phyloP scores from a whole-genome alignment of 2,888 invertebrate species.

The Drosophila seclusa region DNA sequence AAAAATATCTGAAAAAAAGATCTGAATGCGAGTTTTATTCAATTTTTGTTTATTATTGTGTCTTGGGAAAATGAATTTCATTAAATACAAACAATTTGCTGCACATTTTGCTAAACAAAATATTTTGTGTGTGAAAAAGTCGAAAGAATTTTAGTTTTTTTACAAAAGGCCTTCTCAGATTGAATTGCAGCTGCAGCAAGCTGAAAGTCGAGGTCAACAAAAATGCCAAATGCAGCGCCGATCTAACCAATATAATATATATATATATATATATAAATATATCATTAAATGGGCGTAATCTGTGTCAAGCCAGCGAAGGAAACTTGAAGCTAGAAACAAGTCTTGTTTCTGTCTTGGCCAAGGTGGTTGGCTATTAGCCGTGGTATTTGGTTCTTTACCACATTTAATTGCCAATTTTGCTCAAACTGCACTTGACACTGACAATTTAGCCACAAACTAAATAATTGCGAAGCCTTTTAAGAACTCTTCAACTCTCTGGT shows the following conservation, averaged over 20 bases:
- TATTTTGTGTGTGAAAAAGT: conserved; percentile 52
- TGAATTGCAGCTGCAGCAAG: conserved; percentile 30
- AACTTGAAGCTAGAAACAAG: conserved; percentile 70
- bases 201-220: conserved; percentile 73
- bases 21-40: neutral
- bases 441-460: conserved; percentile 52
- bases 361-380: conserved; percentile 36
- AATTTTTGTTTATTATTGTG: neutral
- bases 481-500: conserved; percentile 21
- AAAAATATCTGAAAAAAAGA: neutral
- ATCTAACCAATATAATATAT: conserved; percentile 44
- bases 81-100: conserved; percentile 39
- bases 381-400: conserved; percentile 68
- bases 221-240: conserved; percentile 69
- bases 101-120: conserved; percentile 25
- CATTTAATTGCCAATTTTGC: conserved; percentile 59
- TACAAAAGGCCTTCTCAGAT: conserved; percentile 24
- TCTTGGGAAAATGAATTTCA: conserved; percentile 43
- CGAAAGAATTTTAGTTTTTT: conserved; percentile 28
- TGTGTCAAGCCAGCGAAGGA: conserved; percentile 76
- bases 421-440: conserved; percentile 68
- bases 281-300: conserved; percentile 41
- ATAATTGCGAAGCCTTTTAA: conserved; percentile 37
- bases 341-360: conserved; percentile 48
- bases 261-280: neutral